Evolutionary conservation across 2,113 vertebrate genomes (phyloP), one percentile per base, ranked within the genome.

Genomic region (Elaphurus davidianus): DNA sequence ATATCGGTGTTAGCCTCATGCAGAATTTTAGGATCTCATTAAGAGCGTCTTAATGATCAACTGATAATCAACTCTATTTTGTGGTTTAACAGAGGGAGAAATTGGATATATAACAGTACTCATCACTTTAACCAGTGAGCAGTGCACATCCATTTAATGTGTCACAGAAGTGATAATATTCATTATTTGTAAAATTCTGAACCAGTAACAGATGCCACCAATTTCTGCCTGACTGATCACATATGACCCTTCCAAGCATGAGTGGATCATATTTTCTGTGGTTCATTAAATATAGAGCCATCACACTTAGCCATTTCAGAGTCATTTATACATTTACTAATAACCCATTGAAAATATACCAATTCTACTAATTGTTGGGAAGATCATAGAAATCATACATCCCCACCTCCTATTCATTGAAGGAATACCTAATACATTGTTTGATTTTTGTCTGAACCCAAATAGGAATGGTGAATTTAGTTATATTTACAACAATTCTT

Each of bases 301-400:
- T 97, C 60, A 79, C 78, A 94, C 74, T 95, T 96, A 92, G 30
- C 84, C 62, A 91, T 97, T 98, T 96, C 64, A 94, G 92, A 97
- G 88, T 90, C 95, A 95, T 94, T 97, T 96, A 95, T 97, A 64
- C 89, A 95, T 97, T 97, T 97, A 33, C 94, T 98, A 97, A 98
- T 98, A 98, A 97, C 55, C 82, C 96, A 98, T 87, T 91, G 40
- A 98, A 97, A 98, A 93, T 94, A 97, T 52, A 93, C 67, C 91
- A 93, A 33, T 93, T 94, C 83, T 64, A 12, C 78, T 95, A 96
- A 98, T 94, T 21, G 0, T 45, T 74, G 50, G 40, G 60, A 94
- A n/a, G 78, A 74, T 91, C 36, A 84, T 33, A 85, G 95, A 89
- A 94, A 86, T 78, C 50, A 83, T 36, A 93, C 9, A 89, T 89